Evolutionary conservation across 2,113 vertebrate species (phyloP).

Genomic region (Sinocyclocheilus anophthalmus): DNA sequence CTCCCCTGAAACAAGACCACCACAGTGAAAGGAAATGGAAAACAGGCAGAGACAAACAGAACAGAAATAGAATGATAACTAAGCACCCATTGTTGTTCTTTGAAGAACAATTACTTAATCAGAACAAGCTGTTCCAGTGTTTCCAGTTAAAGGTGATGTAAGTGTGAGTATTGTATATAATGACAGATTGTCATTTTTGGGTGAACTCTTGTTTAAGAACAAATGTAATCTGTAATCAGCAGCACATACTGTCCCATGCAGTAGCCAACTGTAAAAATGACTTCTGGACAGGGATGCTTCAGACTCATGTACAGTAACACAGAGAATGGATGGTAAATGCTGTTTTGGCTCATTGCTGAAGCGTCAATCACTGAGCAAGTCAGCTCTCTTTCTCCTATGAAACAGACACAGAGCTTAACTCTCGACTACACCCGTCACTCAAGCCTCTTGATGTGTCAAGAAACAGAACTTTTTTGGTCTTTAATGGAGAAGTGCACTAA

Average conservation of each 20-base stretch:
- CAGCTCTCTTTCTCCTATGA: background rate
- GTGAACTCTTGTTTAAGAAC: background rate
- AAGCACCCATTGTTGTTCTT: background rate
- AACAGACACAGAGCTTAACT: slow-evolving; percentile 4
- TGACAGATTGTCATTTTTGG: background rate
- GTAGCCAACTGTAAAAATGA: background rate
- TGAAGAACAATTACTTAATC: background rate
- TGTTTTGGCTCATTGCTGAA: background rate
- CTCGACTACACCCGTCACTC: slow-evolving; percentile 17
- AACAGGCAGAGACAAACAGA: background rate
- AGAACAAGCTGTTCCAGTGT: background rate
- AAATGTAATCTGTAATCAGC: background rate
- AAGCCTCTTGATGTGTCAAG: background rate
- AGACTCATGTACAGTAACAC: background rate
- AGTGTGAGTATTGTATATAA: background rate
- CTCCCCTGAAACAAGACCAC: background rate
- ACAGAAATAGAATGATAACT: slow-evolving; percentile 6
- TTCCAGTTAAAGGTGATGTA: background rate
- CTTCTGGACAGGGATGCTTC: background rate
- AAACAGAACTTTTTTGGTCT: background rate
- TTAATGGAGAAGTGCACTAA: background rate
- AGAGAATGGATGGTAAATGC: slow-evolving; percentile 36
- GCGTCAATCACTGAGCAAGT: slow-evolving; percentile 26
- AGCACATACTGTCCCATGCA: background rate
- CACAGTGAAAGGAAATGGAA: background rate